phyloP scores from a whole-genome alignment of 1,140 invertebrate genomes.

The Vanessa atalanta region DNA sequence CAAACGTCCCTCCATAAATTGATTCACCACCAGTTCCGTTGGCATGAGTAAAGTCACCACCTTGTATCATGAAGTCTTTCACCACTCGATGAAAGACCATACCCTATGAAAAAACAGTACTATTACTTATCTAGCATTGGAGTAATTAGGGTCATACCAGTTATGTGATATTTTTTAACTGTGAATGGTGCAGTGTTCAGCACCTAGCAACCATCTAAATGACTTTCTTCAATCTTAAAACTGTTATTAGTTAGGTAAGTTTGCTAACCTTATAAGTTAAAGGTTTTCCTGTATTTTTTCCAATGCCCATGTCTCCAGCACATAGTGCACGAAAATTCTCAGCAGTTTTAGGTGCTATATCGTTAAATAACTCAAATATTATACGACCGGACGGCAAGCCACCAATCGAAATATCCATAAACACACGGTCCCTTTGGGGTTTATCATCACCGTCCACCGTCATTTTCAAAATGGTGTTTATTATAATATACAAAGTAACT shows the following conservation, averaged over 20 bases:
- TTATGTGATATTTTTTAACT: background rate
- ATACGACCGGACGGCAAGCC: conserved; percentile 93
- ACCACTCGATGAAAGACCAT: conserved; percentile 95
- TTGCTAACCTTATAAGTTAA: conserved; percentile 85
- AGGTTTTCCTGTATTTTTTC: conserved; percentile 86
- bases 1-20: conserved; percentile 94
- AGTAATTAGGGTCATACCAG: background rate
- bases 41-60: conserved; percentile 92
- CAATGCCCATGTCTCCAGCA: conserved; percentile 92
- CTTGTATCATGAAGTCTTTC: conserved; percentile 96
- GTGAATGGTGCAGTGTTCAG: background rate
- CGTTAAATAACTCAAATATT: conserved; percentile 96
- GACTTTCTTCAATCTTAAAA: too few relatives aligned
- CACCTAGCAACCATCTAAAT: too few relatives aligned
- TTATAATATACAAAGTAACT: background rate
- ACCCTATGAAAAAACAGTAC: conserved; percentile 79
- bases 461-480: conserved; percentile 44
- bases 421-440: conserved; percentile 85
- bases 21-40: conserved; percentile 96
- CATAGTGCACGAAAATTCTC: conserved; percentile 97
- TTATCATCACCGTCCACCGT: conserved; percentile 75
- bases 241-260: background rate
- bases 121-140: background rate
- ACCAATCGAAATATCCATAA: conserved; percentile 96
- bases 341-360: conserved; percentile 95